Base-by-base conservation (phyloP, 2,797 vertebrate genomes). In the Coendou prehensilis region DNA sequence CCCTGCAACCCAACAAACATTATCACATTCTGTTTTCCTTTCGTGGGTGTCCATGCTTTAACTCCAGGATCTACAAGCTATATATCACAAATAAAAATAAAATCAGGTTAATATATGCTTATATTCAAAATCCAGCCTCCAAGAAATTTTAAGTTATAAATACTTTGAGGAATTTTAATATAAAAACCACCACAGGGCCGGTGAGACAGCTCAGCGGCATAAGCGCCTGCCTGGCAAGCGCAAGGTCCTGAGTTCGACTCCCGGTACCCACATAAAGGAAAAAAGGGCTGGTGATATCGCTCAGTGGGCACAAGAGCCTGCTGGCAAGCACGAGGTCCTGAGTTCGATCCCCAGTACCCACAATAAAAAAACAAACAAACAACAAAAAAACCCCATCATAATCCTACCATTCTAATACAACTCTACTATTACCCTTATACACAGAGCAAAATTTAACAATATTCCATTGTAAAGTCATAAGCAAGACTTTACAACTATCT, bases 1-100 rank as follows among this genome's bases (percentile, higher is more conserved):
- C 99, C 99, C 97, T 99, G 99, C 94, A 99, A 99, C 88, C 99
- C 99, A 73, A 99, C 99, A 98, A 99, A 99, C 99, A 99, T 99
- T 97, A 99, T 99, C 96, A 99, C 99, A 45, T 99, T 99, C 98
- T 99, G 99, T 98, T 99, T 99, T 98, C 99, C 99, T 99, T 99
- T 99, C 22, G 99, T 99, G 22, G 99, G 99, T 76, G 99, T 99
- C 99, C 99, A 99, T n/a, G 99, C 99, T 98, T 99, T 99, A 93
- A 99, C 99, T 79, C 99, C 99, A 54, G 99, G 99, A 98, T 99
- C 99, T 93, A 99, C 99, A 97, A 99, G 99, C 99, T 99, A 95
- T 1, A 97, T 89, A 96, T 64, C 64, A 97, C 97, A 97, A 97
- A 83, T 26, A 59, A 33, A 89, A 91, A 95, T 76, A 89, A 97